phyloP scores from a whole-genome alignment of 1,140 invertebrate genomes.

The Drosophila punjabiensis region DNA sequence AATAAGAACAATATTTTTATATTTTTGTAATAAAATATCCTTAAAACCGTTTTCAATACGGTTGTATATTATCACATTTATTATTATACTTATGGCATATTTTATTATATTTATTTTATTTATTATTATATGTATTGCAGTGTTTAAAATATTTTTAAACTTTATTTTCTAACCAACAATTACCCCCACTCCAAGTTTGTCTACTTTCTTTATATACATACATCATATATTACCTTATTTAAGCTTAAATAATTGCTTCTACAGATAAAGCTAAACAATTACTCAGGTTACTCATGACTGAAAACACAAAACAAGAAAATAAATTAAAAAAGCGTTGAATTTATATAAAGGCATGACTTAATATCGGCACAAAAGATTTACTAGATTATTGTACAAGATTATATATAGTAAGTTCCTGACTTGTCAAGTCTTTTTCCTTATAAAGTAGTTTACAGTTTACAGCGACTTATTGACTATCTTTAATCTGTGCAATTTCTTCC shows the following conservation, averaged over 20 bases:
- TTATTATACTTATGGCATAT: too few relatives aligned
- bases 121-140: background rate
- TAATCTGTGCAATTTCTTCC: slow-evolving; percentile 23
- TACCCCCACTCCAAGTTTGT: background rate
- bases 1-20: too few relatives aligned
- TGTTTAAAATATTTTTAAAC: background rate
- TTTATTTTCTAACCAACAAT: background rate
- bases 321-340: background rate
- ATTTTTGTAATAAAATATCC: too few relatives aligned
- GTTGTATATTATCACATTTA: too few relatives aligned
- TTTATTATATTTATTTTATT: background rate
- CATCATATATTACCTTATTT: background rate
- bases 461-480: slow-evolving; percentile 6
- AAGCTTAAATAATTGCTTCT: slow-evolving; percentile 4
- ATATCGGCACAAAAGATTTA: slow-evolving; percentile 16
- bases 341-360: slow-evolving; percentile 19
- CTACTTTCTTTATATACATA: background rate
- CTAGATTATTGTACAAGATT: slow-evolving; percentile 9
- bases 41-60: too few relatives aligned
- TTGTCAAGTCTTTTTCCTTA: background rate
- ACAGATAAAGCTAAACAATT: slow-evolving; percentile 3
- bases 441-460: background rate
- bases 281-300: slow-evolving; percentile 12
- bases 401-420: too few relatives aligned
- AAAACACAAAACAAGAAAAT: too few relatives aligned